Conservation (phyloP, 2,797 vertebrate genomes). For the Pipistrellus kuhlii region DNA sequence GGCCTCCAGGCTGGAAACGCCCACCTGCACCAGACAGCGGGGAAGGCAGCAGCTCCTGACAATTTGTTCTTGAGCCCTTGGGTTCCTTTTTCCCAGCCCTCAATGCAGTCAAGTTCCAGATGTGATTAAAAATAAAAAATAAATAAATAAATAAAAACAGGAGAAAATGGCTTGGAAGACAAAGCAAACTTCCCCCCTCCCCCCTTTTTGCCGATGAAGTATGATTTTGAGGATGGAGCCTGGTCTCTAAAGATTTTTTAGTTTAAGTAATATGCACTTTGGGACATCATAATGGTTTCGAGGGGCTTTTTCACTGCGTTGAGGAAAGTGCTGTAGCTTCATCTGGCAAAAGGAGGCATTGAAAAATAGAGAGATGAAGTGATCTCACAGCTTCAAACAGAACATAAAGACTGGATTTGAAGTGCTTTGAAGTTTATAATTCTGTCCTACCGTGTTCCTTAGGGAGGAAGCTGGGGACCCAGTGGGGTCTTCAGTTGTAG, state of each 20-base stretch:
- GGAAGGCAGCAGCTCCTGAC: background rate
- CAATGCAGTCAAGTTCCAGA: background rate
- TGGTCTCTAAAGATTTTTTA: slow-evolving; percentile 27
- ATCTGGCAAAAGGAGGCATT: background rate
- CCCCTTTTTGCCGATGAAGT: background rate
- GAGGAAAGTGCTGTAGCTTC: background rate
- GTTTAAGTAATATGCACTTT: background rate
- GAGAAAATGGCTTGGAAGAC: slow-evolving; percentile 37
- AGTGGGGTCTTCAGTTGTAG: background rate
- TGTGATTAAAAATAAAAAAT: slow-evolving; percentile 38
- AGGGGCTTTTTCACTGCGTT: background rate
- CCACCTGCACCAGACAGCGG: background rate
- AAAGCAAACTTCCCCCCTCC: background rate
- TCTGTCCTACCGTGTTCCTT: background rate
- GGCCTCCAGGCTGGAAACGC: background rate
- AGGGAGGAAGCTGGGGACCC: background rate
- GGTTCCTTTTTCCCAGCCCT: background rate
- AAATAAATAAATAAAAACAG: background rate
- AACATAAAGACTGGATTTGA: background rate
- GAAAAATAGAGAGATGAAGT: background rate
- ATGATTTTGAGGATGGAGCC: background rate
- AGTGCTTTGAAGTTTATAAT: background rate
- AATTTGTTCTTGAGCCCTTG: background rate
- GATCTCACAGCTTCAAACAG: background rate
- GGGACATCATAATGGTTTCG: slow-evolving; percentile 11